Evolutionary conservation across 2,888 invertebrate genomes (phyloP).

Genomic region (Rhagium mordax): DNA sequence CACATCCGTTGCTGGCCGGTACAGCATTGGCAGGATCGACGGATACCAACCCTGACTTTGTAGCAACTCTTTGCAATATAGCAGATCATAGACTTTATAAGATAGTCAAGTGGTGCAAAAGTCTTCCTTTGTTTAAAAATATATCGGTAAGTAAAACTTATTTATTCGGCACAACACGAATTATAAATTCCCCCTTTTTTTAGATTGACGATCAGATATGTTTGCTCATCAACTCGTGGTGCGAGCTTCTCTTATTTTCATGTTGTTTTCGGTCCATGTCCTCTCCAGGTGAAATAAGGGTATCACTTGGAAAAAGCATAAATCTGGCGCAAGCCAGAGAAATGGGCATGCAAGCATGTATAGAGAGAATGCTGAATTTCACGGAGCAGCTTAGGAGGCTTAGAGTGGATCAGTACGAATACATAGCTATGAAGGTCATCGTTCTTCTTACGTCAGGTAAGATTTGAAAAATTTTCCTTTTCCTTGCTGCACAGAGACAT

Average conservation of each 20-base stretch:
- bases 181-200: conserved; percentile 24
- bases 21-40: conserved; percentile 70
- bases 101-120: conserved; percentile 99
- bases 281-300: conserved; percentile 89
- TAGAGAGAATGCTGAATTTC: conserved; percentile 95
- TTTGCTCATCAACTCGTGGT: conserved; percentile 97
- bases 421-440: conserved; percentile 96
- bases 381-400: conserved; percentile 92
- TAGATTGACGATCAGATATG: conserved; percentile 99
- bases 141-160: conserved; percentile 80
- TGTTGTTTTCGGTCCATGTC: conserved; percentile 95
- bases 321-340: conserved; percentile 79
- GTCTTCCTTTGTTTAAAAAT: conserved; percentile 95
- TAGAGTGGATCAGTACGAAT: conserved; percentile 95
- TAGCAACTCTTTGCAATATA: conserved; percentile 92
- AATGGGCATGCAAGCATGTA: conserved; percentile 87
- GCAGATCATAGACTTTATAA: conserved; percentile 97
- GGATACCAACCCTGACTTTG: conserved; percentile 86
- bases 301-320: conserved; percentile 76
- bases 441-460: conserved; percentile 91
- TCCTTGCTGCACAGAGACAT: too few relatives aligned
- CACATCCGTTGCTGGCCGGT: conserved; percentile 74
- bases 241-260: conserved; percentile 91
- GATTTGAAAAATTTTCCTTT: conserved; percentile 18
- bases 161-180: neutral